Evolutionary conservation across 2,113 vertebrate genomes (phyloP).

Genomic region (Neolamprologus variostigma): DNA sequence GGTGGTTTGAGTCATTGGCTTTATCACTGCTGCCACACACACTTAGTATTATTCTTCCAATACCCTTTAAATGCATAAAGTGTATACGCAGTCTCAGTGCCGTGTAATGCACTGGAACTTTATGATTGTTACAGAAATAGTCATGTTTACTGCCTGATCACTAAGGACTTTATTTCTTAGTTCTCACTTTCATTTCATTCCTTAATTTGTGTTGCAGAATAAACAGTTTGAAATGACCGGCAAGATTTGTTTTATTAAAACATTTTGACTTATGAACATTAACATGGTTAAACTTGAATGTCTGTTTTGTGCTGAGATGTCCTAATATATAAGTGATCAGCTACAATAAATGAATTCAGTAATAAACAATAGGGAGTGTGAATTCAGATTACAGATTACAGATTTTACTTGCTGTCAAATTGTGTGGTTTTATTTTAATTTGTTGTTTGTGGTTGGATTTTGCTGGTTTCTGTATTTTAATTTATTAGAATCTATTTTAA

Average conservation of each 20-base stretch:
- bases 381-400: not conserved
- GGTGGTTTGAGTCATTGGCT: not conserved
- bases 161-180: not conserved
- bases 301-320: not conserved
- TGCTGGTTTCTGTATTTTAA: not conserved
- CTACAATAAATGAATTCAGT: not conserved
- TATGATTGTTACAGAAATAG: not conserved
- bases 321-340: not conserved
- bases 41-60: not conserved
- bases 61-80: not conserved
- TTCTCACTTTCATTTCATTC: not conserved
- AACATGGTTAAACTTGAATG: not conserved
- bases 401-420: not conserved
- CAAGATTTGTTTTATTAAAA: not conserved
- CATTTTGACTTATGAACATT: not conserved
- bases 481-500: not conserved
- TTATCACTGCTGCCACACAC: not conserved
- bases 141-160: not conserved
- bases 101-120: not conserved
- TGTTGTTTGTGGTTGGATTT: not conserved
- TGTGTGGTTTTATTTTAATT: not conserved
- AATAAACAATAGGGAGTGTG: not conserved
- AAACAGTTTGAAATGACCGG: not conserved
- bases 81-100: not conserved
- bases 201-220: not conserved